These are phyloP conservation scores for Drosophila mercatorum DNA, from an alignment of 2,888 invertebrate species.

Conservation along the genomic window DNA sequence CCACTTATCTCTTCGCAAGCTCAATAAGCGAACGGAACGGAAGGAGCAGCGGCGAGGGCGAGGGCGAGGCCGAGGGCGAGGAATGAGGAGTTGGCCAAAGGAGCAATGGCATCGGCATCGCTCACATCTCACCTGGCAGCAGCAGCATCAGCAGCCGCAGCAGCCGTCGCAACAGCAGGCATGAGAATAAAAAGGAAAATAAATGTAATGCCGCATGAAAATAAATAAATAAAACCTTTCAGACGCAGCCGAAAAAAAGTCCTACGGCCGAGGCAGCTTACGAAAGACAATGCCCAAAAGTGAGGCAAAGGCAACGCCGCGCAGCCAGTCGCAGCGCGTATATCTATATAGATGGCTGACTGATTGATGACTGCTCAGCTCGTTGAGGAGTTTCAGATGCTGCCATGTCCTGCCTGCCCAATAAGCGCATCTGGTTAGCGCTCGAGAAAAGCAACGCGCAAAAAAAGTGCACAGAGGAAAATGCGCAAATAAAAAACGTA, in stretches of 20 bases:
- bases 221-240: slow-evolving; percentile 69
- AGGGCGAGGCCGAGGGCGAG: not conserved
- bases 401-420: slow-evolving; percentile 14
- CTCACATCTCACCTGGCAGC: slow-evolving; percentile 60
- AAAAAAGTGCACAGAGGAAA: slow-evolving; percentile 5
- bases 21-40: slow-evolving; percentile 55
- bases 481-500: slow-evolving; percentile 1
- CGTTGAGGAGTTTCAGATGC: slow-evolving; percentile 11
- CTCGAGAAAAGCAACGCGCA: not conserved
- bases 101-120: slow-evolving; percentile 42
- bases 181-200: slow-evolving; percentile 69
- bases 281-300: slow-evolving; percentile 9
- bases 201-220: slow-evolving; percentile 73
- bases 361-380: slow-evolving; percentile 47
- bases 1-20: slow-evolving; percentile 73
- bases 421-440: slow-evolving; percentile 17
- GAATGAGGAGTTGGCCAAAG: not conserved
- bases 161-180: slow-evolving; percentile 35
- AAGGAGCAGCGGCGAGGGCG: slow-evolving; percentile 14
- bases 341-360: slow-evolving; percentile 41
- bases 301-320: slow-evolving; percentile 8
- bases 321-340: slow-evolving; percentile 19
- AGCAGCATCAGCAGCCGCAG: slow-evolving; percentile 23
- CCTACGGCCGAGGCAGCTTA: slow-evolving; percentile 4
- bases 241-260: slow-evolving; percentile 41